Base-by-base conservation (phyloP, 2,888 invertebrate genomes). In the Athripsodes cinereus region DNA sequence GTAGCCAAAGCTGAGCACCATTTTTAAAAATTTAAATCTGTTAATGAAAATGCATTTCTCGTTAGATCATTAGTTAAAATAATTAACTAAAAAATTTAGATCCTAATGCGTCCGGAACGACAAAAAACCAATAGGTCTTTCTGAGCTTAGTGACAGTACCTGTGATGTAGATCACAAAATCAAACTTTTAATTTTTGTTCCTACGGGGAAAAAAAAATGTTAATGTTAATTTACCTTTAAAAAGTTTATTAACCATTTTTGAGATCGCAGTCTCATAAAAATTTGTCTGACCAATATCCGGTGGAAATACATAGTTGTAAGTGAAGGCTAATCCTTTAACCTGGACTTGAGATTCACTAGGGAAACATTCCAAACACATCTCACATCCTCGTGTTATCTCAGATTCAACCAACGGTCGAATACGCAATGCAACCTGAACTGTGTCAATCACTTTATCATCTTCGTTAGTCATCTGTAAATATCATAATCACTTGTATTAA, bases 251-350 rank as follows among this genome's bases (percentile, higher is more conserved):
- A 20, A 95, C 79, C 62, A 93, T 82, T 13, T 81, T 78, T 65
- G 83, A 80, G 0, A 93, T 87, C 10, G 90, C 84, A 20, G 77
- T 80, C 22, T 85, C 78, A 70, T 93, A 95, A 46, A 95, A 83
- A 40, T 83, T 76, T 50, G 82, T 80, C 66, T 95, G 93, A 0
- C 76, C 77, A 1, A 85, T 80, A n/a, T 80, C 80, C 52, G 84
- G 80, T 21, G 84, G 79, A 66, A 92, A 92, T 0, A 92, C 92
- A 78, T 87, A 83, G 71, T 95, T 94, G 68, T 85, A 95, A 0
- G 92, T 90, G 65, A 92, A 95, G 0, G 85, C 80, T 62, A 88
- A 83, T 51, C 87, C 86, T 53, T 82, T 79, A 1, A 93, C 81
- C 54, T 85, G 77, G 1, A 92, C 82, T 72, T 92, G 92, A 0